phyloP scores from a whole-genome alignment of 1,140 invertebrate species.

The Hyles vespertilio region DNA sequence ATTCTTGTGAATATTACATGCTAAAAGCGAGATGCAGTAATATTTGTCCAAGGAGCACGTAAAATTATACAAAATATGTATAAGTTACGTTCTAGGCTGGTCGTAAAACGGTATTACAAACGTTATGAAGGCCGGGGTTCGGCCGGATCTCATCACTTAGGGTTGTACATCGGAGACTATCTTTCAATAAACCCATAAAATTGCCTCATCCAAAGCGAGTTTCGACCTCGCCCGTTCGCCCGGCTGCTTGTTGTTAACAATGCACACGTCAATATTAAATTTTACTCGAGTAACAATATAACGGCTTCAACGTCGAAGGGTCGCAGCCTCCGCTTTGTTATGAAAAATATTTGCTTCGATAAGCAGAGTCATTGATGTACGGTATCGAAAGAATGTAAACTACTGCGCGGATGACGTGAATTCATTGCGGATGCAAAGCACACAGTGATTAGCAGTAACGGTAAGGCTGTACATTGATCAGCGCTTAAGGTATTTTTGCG shows the following conservation, averaged over 20 bases:
- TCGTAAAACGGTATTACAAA: conserved; percentile 69
- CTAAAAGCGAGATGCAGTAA: conserved; percentile 30
- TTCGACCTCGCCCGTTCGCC: conserved; percentile 25
- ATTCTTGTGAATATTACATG: too few species aligned
- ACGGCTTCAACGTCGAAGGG: conserved; percentile 57
- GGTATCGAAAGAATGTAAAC: too few species aligned
- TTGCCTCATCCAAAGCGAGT: conserved; percentile 38
- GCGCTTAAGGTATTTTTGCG: conserved; percentile 5
- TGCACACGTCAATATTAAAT: conserved; percentile 60
- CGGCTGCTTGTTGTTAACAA: conserved; percentile 39
- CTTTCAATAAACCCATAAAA: conserved; percentile 54
- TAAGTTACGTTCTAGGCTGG: conserved; percentile 66
- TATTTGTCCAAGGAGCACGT: conserved; percentile 55
- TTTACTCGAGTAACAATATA: conserved; percentile 44
- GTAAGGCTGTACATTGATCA: conserved; percentile 18
- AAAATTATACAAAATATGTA: conserved; percentile 70
- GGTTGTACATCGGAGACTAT: conserved; percentile 41
- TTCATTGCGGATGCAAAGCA: too few species aligned
- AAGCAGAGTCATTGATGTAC: too few species aligned
- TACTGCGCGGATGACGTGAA: too few species aligned
- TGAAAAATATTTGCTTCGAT: too few species aligned
- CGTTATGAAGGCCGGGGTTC: conserved; percentile 60
- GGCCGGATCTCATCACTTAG: conserved; percentile 63
- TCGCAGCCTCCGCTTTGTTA: conserved; percentile 41
- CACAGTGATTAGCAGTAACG: conserved; percentile 16